Base-by-base conservation (phyloP, 1,140 invertebrate genomes). In the Marisa cornuarietis region DNA sequence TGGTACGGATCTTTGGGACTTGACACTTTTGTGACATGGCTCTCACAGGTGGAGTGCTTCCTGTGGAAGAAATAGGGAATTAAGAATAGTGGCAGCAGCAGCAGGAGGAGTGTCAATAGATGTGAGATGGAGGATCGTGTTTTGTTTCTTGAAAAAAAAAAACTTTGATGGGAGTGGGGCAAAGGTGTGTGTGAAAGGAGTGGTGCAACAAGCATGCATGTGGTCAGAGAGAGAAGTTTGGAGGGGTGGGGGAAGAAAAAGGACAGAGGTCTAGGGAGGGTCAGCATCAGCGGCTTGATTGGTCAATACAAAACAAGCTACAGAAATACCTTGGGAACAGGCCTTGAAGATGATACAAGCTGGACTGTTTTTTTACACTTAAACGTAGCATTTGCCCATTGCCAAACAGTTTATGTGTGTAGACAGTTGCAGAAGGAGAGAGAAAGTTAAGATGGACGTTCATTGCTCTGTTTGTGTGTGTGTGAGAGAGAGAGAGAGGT, bases 351-450 rank as follows among this genome's bases (percentile, higher is more conserved):
- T 63, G 26, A 42, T 18, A 10, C n/a, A 75, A 63, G 73, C 6
- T 42, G 14, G 20, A 75, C 24, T 75, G 31, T 54, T 31, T 75
- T 63, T 75, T 54, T 75, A 62, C 10, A 63, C 61, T 62, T 18
- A 14, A 14, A n/a, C 42, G 61, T 75, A 75, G 73, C 54, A 63
- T 63, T 75, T 75, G 73, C 73, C 73, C 73, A 75, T 26, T 75
- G 73, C 73, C 73, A 75, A 75, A 75, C 73, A 63, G 54, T 75
- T 16, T 75, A 42, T 63, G 10, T 74, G 71, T 49, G 51, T 52
- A 20, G 49, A 14, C 8, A 16, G 31, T 54, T 73, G 51, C 24
- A 54, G 42, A 51, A 51, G 14, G 42, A 20, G 20, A 49, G 69
- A 54, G 72, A 62, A 20, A 52, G 11, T 61, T 22, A 1, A 42